Evolutionary conservation across 2,113 vertebrate genomes (phyloP).

Genomic region (Peromyscus leucopus): DNA sequence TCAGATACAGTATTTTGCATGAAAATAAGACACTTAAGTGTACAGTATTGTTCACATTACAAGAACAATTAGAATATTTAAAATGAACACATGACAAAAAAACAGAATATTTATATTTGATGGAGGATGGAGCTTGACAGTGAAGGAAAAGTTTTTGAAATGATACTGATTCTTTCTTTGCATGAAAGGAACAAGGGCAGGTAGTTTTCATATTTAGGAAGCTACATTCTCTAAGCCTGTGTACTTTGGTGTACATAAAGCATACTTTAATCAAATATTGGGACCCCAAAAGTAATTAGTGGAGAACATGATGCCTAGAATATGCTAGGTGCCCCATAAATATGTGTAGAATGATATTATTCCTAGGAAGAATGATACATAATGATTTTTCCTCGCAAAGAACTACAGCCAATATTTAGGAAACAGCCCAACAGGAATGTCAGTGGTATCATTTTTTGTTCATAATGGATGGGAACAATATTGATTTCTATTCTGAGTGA

Average conservation of each 20-base stretch:
- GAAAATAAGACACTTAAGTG: constrained; percentile 6
- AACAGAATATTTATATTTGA: background rate
- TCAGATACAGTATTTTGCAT: background rate
- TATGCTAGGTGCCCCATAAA: constrained; percentile 5
- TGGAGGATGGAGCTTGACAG: background rate
- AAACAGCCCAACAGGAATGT: constrained; percentile 70
- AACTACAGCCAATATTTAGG: constrained; percentile 7
- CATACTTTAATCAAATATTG: background rate
- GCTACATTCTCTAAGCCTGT: background rate
- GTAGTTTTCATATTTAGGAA: background rate
- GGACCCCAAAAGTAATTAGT: background rate
- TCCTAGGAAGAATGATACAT: background rate
- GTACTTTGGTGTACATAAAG: background rate
- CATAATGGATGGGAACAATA: constrained; percentile 69
- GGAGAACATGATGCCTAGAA: background rate
- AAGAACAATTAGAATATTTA: background rate
- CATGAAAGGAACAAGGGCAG: background rate
- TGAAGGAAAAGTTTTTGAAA: background rate
- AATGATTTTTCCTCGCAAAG: constrained; percentile 55
- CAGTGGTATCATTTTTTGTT: constrained; percentile 57
- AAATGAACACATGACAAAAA: background rate
- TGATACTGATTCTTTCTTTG: constrained; percentile 1
- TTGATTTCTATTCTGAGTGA: constrained; percentile 70
- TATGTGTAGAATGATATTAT: background rate
- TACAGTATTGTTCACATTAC: background rate